phyloP scores from a whole-genome alignment of 2,113 vertebrate species.

The Cnemophilus loriae region DNA sequence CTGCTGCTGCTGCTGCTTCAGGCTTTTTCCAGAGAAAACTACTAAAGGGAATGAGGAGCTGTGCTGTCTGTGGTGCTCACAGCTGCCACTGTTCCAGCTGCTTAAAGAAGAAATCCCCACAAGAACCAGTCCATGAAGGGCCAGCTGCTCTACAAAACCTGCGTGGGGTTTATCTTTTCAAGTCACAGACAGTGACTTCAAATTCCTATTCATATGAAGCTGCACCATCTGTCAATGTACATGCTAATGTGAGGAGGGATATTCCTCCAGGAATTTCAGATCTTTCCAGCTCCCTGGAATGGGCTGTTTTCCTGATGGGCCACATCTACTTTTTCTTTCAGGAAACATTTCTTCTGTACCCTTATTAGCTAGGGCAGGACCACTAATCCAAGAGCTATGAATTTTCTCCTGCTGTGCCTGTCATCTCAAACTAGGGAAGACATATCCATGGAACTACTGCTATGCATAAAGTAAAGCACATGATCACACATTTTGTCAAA shows the following conservation, averaged over 20 bases:
- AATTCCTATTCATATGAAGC: neutral
- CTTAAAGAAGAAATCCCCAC: neutral
- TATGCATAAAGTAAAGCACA: neutral
- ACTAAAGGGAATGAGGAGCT: neutral
- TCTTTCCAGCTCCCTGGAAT: neutral
- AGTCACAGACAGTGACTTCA: neutral
- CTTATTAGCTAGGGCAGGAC: neutral
- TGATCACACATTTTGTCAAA: neutral
- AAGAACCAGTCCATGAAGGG: neutral
- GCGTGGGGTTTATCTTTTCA: neutral
- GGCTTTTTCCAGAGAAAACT: neutral
- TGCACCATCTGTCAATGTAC: neutral
- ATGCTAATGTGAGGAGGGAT: neutral
- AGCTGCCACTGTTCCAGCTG: neutral
- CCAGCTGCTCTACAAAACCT: neutral
- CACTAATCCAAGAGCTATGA: neutral
- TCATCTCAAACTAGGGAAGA: neutral
- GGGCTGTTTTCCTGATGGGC: neutral
- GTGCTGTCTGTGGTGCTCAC: neutral
- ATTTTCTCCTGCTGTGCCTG: neutral
- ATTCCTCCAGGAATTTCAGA: neutral
- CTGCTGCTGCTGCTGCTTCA: neutral
- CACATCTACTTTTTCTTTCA: neutral
- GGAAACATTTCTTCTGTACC: neutral
- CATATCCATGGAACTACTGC: neutral